Evolutionary conservation across 2,888 invertebrate species (phyloP), one percentile per base, ranked within the genome.

Genomic region (Dryadula phaetusa): DNA sequence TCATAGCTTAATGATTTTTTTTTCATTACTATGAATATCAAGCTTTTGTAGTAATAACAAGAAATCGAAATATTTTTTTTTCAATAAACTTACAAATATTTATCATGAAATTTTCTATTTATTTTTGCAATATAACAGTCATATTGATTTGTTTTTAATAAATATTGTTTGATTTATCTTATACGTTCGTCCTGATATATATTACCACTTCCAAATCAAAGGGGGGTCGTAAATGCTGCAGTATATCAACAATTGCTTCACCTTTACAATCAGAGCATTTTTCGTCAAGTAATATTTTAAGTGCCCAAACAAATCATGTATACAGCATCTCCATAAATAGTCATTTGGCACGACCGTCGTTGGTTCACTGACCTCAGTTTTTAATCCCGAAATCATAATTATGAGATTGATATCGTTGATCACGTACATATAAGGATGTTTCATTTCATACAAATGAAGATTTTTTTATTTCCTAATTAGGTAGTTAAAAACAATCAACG

Each of bases 331-430:
- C 62, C 69, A 53, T 64, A 69, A 69, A 70, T 65, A 70, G 68
- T 56, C 34, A 65, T 68, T 65, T 62, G 64, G 69, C 70, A 49
- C 64, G 54, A 60, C 64, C 70, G 54, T 34, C 40, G 66, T 65
- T 71, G 73, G 81, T 81, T 78, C 79, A 75, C n/a, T 77, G 79
- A 82, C 73, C 83, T 74, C 72, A 52, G 56, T 44, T 75, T 84
- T 75, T 74, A 70, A 83, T 83, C 82, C 82, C 76, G 75, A 82
- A 81, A 82, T 82, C 81, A 81, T 87, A 89, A 90, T 90, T 88
- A 86, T 79, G 70, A 81, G 88, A 90, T 90, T 72, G 69, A 77
- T 85, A 90, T 90, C 89, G 71, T 70, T 70, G 62, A 72, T 70
- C 73, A 75, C 71, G 76, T 76, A 81, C 77, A 83, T 84, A 83